These are phyloP conservation scores for Gadus chalcogrammus DNA, from an alignment of 2,113 vertebrate genomes.

Conservation along the genomic window DNA sequence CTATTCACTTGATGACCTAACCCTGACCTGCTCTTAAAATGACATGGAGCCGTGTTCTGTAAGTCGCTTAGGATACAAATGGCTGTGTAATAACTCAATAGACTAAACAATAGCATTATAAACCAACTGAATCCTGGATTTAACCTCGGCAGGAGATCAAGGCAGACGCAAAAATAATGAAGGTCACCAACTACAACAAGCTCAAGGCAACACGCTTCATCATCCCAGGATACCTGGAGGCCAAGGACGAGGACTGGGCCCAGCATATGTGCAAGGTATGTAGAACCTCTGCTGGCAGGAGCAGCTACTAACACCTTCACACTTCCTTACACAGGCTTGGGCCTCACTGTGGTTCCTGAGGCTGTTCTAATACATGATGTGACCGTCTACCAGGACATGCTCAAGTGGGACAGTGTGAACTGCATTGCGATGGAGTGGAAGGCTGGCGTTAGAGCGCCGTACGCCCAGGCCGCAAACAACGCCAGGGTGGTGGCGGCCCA, in stretches of 20 bases:
- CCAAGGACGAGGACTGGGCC: constrained; percentile 71
- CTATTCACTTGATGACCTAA: no score
- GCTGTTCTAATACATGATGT: neutral
- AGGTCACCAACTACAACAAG: constrained; percentile 71
- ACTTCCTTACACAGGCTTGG: no score
- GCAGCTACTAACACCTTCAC: no score
- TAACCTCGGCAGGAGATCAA: constrained; percentile 51
- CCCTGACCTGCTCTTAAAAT: no score
- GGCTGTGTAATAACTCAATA: neutral
- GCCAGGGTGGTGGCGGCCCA: constrained; percentile 78
- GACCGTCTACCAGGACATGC: constrained; percentile 65
- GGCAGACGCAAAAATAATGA: constrained; percentile 62
- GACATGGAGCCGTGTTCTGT: no score
- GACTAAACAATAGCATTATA: no score
- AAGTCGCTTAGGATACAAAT: neutral
- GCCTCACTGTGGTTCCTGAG: no score
- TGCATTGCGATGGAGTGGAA: constrained; percentile 81
- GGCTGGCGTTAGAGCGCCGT: constrained; percentile 66
- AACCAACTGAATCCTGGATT: neutral
- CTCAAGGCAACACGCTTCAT: constrained; percentile 73
- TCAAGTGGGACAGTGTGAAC: constrained; percentile 79
- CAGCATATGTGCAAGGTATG: constrained; percentile 75
- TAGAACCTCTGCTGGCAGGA: no score
- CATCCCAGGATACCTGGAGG: constrained; percentile 75
- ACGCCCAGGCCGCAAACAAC: constrained; percentile 80